Evolutionary conservation across 2,113 vertebrate species (phyloP), one percentile per base, ranked within the genome.

Genomic region (Dicerorhinus sumatrensis): DNA sequence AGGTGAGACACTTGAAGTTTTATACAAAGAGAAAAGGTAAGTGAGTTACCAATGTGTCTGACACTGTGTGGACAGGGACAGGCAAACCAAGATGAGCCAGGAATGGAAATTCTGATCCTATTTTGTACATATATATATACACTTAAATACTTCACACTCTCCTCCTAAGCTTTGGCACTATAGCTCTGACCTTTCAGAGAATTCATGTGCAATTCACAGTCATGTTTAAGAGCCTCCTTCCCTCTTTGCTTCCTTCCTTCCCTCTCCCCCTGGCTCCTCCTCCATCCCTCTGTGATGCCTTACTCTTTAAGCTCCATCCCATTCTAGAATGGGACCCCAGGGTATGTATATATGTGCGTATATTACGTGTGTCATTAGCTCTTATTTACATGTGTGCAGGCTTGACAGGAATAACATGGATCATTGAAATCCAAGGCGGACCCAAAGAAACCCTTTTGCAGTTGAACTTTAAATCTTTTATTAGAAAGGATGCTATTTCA

Each of bases 1-100:
- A 95, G 48, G 14, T 72, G 84, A 96, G 65, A 81, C 60, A 48
- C 27, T 88, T 94, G 21, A 88, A 89, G 73, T 88, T 97, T 85
- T 51, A 33, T 29, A 73, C 3, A 46, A 62, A 96, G 67, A 87
- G 63, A 60, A 90, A 65, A 56, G 72, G 31, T 81, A 29, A 62
- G 33, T 1, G 10, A 86, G 33, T 81, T 56, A 51, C n/a, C 67
- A 21, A 58, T 31, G 20, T 85, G 29, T 87, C 48, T 96, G 63
- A 63, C 39, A 56, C 21, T 20, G 16, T 67, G 33, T 94, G 31
- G 58, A 60, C 27, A 83, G 77, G 31, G n/a, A 51, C 27, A 89
- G 51, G 51, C 92, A 87, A 95, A 87, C 18, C 51, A 60, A 75
- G 54, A 83, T 27, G 51, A 88, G 21, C n/a, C 76, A 92, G 87